Percentiles rank a stretch among this genome's conserved stretches.
Evolutionary conservation across 2,888 invertebrate genomes (phyloP).

Genomic region (Zygothrica quintamaculata): DNA sequence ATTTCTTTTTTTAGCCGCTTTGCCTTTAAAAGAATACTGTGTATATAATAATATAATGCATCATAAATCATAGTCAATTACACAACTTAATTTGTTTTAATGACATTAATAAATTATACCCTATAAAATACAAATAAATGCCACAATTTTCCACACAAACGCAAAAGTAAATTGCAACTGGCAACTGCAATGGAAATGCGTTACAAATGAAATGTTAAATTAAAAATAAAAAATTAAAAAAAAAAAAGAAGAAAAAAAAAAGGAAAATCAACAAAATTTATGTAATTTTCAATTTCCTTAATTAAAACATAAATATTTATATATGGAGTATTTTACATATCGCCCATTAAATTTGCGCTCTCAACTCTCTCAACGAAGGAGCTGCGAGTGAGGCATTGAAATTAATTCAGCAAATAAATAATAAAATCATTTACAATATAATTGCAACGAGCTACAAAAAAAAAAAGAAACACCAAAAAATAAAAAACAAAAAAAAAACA

Average conservation of each 20-base stretch:
- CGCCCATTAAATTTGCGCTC: slow-evolving; percentile 33
- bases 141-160: slow-evolving; percentile 37
- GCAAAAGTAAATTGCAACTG: slow-evolving; percentile 2
- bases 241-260: too few species aligned
- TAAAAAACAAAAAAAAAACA: too few species aligned
- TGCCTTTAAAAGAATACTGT: too few species aligned
- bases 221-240: too few species aligned
- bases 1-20: too few species aligned
- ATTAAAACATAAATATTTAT: slow-evolving; percentile 80
- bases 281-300: slow-evolving; percentile 74
- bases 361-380: slow-evolving; percentile 20
- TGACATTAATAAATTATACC: slow-evolving; percentile 64
- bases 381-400: slow-evolving; percentile 42
- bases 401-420: slow-evolving; percentile 79
- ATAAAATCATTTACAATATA: slow-evolving; percentile 80
- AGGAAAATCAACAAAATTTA: too few species aligned
- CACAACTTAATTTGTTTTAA: slow-evolving; percentile 61
- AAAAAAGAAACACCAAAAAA: too few species aligned
- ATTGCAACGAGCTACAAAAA: slow-evolving; percentile 64
- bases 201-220: slow-evolving; percentile 47
- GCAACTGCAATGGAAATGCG: slow-evolving; percentile 23
- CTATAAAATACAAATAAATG: slow-evolving; percentile 61
- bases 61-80: slow-evolving; percentile 31
- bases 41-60: too few species aligned
- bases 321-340: slow-evolving; percentile 72